These are phyloP conservation scores for Schizaphis graminum DNA, from an alignment of 2,888 invertebrate genomes.

Conservation along the genomic window DNA sequence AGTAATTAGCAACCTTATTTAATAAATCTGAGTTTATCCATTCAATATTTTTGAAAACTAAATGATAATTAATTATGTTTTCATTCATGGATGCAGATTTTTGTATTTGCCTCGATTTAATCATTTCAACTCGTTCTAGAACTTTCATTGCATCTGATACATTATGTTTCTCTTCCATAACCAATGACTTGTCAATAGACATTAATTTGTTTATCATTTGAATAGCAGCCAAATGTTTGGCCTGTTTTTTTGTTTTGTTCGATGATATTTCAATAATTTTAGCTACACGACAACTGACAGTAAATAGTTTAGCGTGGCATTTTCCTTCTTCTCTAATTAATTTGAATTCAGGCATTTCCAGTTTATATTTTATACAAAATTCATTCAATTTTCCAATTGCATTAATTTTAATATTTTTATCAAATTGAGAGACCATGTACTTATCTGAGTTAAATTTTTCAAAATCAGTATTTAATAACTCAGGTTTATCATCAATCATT, in stretches of 20 bases:
- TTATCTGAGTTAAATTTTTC: neutral
- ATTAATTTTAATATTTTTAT: conserved; percentile 68
- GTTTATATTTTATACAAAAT: conserved; percentile 71
- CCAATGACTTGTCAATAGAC: conserved; percentile 25
- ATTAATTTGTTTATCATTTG: conserved; percentile 67
- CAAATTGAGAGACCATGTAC: conserved; percentile 68
- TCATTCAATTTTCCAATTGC: conserved; percentile 69
- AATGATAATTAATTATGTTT: neutral
- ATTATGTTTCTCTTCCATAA: neutral
- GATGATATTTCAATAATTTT: conserved; percentile 74
- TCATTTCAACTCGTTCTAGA: neutral
- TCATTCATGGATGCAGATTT: neutral
- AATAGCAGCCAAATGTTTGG: conserved; percentile 76
- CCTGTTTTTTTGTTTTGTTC: conserved; percentile 77
- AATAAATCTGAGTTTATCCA: neutral
- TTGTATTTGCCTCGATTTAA: neutral
- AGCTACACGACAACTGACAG: conserved; percentile 74
- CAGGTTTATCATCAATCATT: conserved; percentile 70
- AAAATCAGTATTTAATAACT: conserved; percentile 61
- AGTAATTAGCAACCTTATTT: neutral
- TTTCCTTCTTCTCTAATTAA: conserved; percentile 78
- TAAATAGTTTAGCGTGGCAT: conserved; percentile 78
- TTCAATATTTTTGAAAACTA: neutral
- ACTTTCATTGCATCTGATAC: neutral
- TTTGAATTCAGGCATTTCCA: conserved; percentile 73